Conservation (phyloP, 1,140 invertebrate genomes). For the Drosophila pectinifera region DNA sequence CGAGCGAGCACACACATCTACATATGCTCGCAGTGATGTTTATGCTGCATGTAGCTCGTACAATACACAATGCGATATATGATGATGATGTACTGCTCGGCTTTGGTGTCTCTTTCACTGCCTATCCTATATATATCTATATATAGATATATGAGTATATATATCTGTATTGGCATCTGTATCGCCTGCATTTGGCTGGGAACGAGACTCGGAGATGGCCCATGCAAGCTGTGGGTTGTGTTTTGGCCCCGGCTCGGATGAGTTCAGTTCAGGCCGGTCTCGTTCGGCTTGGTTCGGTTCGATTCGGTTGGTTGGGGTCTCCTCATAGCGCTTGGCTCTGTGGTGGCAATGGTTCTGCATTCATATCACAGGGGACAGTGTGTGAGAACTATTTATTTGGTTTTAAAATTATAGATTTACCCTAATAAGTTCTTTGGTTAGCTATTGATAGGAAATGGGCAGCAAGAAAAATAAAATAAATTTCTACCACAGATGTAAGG, state of each 20-base stretch:
- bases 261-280: background rate
- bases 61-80: slow-evolving; percentile 35
- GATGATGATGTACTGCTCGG: slow-evolving; percentile 45
- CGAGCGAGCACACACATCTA: background rate
- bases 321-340: slow-evolving; percentile 32
- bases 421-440: too few relatives aligned
- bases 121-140: slow-evolving; percentile 14
- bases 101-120: slow-evolving; percentile 25
- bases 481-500: too few relatives aligned
- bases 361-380: slow-evolving; percentile 28
- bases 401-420: background rate
- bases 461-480: too few relatives aligned
- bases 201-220: slow-evolving; percentile 40
- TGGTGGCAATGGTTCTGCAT: slow-evolving; percentile 54
- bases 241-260: slow-evolving; percentile 1
- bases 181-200: slow-evolving; percentile 60
- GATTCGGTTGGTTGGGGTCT: background rate
- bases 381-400: too few relatives aligned
- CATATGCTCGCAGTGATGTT: slow-evolving; percentile 12
- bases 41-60: slow-evolving; percentile 30
- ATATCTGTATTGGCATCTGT: slow-evolving; percentile 24
- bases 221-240: slow-evolving; percentile 16
- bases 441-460: too few relatives aligned
- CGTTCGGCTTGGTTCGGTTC: background rate
- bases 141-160: slow-evolving; percentile 1